Evolutionary conservation across 2,113 vertebrate species (phyloP).

Genomic region (Oxyruncus cristatus): DNA sequence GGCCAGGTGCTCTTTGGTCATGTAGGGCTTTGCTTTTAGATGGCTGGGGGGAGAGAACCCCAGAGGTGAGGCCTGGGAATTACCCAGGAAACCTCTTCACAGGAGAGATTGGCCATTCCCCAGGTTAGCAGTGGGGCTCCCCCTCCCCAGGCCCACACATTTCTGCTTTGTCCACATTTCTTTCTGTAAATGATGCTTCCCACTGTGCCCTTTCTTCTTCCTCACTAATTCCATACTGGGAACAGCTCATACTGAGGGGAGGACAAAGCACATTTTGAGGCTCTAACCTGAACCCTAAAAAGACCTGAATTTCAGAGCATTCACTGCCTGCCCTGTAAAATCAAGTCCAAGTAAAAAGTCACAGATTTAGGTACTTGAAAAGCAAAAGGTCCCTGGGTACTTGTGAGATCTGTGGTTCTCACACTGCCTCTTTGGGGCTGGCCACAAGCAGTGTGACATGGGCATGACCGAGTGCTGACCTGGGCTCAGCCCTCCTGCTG

Average conservation of each 20-base stretch:
- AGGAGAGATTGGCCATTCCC: not conserved
- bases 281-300: not conserved
- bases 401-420: not conserved
- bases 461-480: not conserved
- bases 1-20: conserved; percentile 93
- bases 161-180: not conserved
- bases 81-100: not conserved
- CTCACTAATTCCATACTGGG: not conserved
- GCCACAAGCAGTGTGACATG: not conserved
- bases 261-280: not conserved
- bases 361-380: not conserved
- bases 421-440: not conserved
- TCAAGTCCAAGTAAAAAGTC: not conserved
- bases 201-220: not conserved
- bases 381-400: not conserved
- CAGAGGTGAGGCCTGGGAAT: not conserved
- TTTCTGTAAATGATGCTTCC: not conserved
- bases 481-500: not conserved
- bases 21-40: conserved; percentile 90
- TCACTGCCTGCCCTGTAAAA: not conserved
- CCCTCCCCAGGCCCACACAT: not conserved
- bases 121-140: not conserved
- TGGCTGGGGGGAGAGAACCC: conserved; percentile 69
- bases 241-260: not conserved
- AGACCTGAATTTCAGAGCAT: not conserved